Base-by-base conservation (phyloP, 2,888 invertebrate species). In the Diarsia brunnea region DNA sequence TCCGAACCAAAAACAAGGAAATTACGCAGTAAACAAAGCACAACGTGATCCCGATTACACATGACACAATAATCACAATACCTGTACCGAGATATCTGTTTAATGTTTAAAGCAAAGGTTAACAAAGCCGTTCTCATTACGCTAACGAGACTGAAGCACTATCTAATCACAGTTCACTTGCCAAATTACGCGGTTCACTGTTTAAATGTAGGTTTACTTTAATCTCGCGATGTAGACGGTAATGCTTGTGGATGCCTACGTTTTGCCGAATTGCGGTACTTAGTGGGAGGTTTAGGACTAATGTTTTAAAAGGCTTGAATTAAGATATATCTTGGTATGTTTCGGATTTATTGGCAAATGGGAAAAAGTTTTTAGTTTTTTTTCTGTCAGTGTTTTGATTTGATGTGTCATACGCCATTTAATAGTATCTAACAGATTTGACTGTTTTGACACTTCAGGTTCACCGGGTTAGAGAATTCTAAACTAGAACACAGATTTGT, bases 161-260 rank as follows among this genome's bases (percentile, higher is more conserved):
- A 95, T 95, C 95, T 96, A 95, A 96, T 96, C 95, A 95, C 93
- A 93, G 94, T 89, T 93, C 92, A 94, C 94, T 95, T 96, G 96
- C 95, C 96, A 96, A 96, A 96, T 96, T 95, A 95, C 94, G 94
- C 94, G 93, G 94, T 93, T 91, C 91, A 90, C 92, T 94, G 94
- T 95, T 94, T 93, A 94, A 95, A 95, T 94, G 95, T 93, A 90
- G 94, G 93, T 91, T 95, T 94, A 94, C 94, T 95, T 95, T 95
- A 94, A 95, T 94, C 94, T 93, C 91, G 87, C 91, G 92, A 93
- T 93, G 91, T 93, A 92, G 90, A 91, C 89, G 84, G 90, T 89
- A 89, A 89, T 89, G 89, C 83, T 88, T 87, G 87, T 82, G 86
- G 83, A 85, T 88, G 84, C 87, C 87, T 85, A 87, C 78, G 84